Evolutionary conservation across 2,797 vertebrate species (phyloP).

Genomic region (Neoniphon sammara): DNA sequence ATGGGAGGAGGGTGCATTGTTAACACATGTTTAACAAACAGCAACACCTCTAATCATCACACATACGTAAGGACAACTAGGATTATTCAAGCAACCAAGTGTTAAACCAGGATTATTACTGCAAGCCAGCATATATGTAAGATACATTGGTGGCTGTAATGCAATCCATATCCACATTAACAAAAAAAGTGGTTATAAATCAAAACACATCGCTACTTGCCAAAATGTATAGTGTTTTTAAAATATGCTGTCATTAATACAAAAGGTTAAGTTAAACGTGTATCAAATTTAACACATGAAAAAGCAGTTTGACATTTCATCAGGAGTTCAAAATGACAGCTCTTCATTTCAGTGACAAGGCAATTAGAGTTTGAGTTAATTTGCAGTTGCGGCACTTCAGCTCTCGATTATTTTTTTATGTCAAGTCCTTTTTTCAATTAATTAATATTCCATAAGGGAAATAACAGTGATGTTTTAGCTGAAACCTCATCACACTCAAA

Average conservation of each 20-base stretch:
- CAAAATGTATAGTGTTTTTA: neutral
- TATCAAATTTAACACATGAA: neutral
- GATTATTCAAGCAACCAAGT: neutral
- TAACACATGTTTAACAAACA: neutral
- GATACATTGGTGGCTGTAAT: neutral
- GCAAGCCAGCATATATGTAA: neutral
- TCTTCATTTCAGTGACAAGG: neutral
- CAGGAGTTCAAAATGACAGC: neutral
- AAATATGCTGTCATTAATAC: neutral
- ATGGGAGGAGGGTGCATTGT: neutral
- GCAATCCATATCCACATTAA: neutral
- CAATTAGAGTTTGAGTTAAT: slow-evolving; percentile 2
- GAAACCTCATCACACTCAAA: no score
- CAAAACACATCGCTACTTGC: neutral
- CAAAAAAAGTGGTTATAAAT: neutral
- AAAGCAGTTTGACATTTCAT: neutral
- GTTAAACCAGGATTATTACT: neutral
- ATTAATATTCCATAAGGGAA: neutral
- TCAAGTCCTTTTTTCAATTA: neutral
- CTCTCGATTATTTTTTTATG: neutral
- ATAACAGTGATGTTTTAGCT: neutral
- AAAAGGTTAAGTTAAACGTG: neutral
- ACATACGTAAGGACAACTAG: neutral
- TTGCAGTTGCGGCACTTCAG: neutral
- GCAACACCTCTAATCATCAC: neutral